Base-by-base conservation (phyloP, 2,797 vertebrate species). In the Gephyroberyx darwinii region DNA sequence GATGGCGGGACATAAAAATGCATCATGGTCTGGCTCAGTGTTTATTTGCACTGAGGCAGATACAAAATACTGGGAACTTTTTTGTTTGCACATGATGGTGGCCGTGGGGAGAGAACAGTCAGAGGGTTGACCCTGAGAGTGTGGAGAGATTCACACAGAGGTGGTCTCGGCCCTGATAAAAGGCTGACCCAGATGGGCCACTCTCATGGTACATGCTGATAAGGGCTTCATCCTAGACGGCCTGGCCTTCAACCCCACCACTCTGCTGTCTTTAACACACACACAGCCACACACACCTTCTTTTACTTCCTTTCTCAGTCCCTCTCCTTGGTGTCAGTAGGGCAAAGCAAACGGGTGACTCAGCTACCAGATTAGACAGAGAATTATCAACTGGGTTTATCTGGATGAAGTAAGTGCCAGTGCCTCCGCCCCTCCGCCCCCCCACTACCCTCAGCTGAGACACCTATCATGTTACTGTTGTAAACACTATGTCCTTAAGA, bases 171-270 rank as follows among this genome's bases (percentile, higher is more conserved):
- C 77, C 61, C 75, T 72, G 83, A 90, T 83, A 86, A 85, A 78
- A 65, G 41, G 26, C 20, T 2, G n/a, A 71, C 47, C 70, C 80
- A 88, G 83, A 81, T 76, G 83, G 67, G 64, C 13, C 13, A 13
- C 65, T 86, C 84, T 82, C 81, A 78, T 65, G 78, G 65, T 74
- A 47, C 75, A 82, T n/a, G 31, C 76, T 62, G 86, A 91, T 88
- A 89, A 86, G 65, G 31, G 45, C 57, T 76, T 63, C 62, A 70
- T 62, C 39, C 64, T 70, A 78, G 75, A 84, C 33, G 3, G 47
- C 62, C 74, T 60, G 71, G 72, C 89, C 90, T 88, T 90, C 84
- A 86, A 78, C 75, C 69, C 20, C 8, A 35, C 47, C 30, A 57
- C 66, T 72, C 45, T 51, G 31, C 52, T 30, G 47, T 58, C 62